Base-by-base conservation (phyloP, 2,797 vertebrate genomes). In the Coendou prehensilis region DNA sequence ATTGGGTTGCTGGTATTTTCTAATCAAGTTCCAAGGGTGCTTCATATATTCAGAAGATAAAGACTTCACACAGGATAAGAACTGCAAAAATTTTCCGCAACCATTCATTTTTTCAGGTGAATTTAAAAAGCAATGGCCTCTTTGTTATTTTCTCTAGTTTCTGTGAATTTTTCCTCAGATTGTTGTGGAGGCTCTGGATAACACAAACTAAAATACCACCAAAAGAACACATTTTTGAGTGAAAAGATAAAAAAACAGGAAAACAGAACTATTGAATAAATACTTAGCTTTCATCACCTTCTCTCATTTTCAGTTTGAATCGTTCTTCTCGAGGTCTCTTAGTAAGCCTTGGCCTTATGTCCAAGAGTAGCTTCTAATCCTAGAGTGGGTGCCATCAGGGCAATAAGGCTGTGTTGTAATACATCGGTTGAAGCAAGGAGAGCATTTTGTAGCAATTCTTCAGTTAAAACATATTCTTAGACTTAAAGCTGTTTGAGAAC, bases 391-490 rank as follows among this genome's bases (percentile, higher is more conserved):
- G 30, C 63, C 28, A 73, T 3, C 5, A 41, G 33, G 47, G 52
- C 0, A 78, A 18, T 80, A 30, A 69, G 5, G 30, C 14, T 61
- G 22, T 17, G 15, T 61, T 82, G 15, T 18, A 33, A 73, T 33
- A 33, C 41, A 10, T 17, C 20, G 3, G 1, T 14, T 37, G 10
- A 7, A 41, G 26, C 88, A 94, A 82, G 22, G 5, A 91, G 11
- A 56, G 41, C 6, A 6, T 86, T 92, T 89, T n/a, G 37, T 61
- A 90, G 13, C n/a, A 22, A 73, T 47, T 71, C 63, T 95, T 96
- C 86, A 81, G 61, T 88, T 83, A 88, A 83, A 95, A 91, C 94
- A 73, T 47, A 47, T 93, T 91, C 82, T 91, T 89, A 64, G 92
- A 95, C 33, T 20, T 45, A 73, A 87, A 61, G 22, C 87, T 92